Percentiles rank a stretch among this genome's conserved stretches.
phyloP scores from a whole-genome alignment of 2,888 invertebrate species.

The Strigamia crassipes region DNA sequence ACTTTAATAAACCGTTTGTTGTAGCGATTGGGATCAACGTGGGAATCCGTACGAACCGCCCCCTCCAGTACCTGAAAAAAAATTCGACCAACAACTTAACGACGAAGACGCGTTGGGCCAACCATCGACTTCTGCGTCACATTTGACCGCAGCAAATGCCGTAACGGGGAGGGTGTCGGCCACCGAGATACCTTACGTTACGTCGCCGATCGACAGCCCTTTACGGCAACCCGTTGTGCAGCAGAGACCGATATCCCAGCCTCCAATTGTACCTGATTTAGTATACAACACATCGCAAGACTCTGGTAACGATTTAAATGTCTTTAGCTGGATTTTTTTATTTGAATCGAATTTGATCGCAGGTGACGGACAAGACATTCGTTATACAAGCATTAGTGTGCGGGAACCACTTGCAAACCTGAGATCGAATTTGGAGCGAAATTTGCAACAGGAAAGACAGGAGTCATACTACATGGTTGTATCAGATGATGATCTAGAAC shows the following conservation, averaged over 20 bases:
- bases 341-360: background rate
- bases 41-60: conserved; percentile 25
- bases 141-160: conserved; percentile 47
- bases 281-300: conserved; percentile 45
- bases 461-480: conserved; percentile 47
- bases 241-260: background rate
- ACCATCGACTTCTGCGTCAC: conserved; percentile 17
- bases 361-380: conserved; percentile 43
- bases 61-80: conserved; percentile 47
- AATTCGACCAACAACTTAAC: conserved; percentile 28
- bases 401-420: conserved; percentile 83
- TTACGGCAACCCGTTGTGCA: background rate
- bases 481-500: conserved; percentile 46
- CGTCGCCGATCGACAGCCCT: conserved; percentile 45
- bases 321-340: background rate
- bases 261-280: background rate
- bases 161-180: conserved; percentile 43
- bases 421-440: conserved; percentile 66
- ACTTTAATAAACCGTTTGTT: background rate
- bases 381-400: conserved; percentile 89
- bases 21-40: background rate
- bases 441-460: background rate
- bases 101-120: conserved; percentile 11
- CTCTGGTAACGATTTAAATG: conserved; percentile 18
- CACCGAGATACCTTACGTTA: conserved; percentile 45